Percentiles rank a stretch among this genome's conserved stretches.
Conservation (phyloP, 2,888 invertebrate genomes). For the Philaethria dido region DNA sequence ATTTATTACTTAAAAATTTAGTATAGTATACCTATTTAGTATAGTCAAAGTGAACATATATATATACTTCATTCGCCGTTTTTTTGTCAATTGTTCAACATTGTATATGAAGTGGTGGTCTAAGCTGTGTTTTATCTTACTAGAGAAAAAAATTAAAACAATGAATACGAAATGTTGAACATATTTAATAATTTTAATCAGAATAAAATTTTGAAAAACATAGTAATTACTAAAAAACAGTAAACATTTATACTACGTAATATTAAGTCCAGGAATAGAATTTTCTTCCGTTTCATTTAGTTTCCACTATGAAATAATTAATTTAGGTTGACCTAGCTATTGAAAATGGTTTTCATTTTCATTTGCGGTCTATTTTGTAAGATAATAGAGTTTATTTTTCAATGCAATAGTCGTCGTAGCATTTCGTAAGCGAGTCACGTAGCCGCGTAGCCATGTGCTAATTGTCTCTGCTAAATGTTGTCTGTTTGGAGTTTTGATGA, state of each 20-base stretch:
- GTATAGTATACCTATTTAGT: too few species aligned
- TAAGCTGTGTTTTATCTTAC: too few species aligned
- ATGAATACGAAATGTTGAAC: too few species aligned
- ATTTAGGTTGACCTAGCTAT: conserved; percentile 7
- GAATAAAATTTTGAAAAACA: background rate
- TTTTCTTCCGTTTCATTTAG: background rate
- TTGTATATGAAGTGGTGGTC: too few species aligned
- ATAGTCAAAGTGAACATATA: too few species aligned
- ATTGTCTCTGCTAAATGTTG: conserved; percentile 25
- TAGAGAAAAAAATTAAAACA: too few species aligned
- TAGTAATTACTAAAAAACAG: background rate
- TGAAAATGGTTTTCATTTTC: background rate
- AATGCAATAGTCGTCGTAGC: conserved; percentile 18
- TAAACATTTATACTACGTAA: background rate
- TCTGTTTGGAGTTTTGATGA: conserved; percentile 18
- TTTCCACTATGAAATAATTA: conserved; percentile 1
- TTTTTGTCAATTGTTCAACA: too few species aligned
- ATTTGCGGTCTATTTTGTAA: background rate
- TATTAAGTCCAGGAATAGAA: background rate
- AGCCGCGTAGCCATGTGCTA: conserved; percentile 30
- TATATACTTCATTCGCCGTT: too few species aligned
- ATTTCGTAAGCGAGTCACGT: conserved; percentile 30
- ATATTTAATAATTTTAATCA: background rate
- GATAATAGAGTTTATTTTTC: conserved; percentile 8
- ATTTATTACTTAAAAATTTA: background rate